Conservation (phyloP, 30 jellyfish, hydroid and myxozoan species). For the Rhopilema esculentum region DNA sequence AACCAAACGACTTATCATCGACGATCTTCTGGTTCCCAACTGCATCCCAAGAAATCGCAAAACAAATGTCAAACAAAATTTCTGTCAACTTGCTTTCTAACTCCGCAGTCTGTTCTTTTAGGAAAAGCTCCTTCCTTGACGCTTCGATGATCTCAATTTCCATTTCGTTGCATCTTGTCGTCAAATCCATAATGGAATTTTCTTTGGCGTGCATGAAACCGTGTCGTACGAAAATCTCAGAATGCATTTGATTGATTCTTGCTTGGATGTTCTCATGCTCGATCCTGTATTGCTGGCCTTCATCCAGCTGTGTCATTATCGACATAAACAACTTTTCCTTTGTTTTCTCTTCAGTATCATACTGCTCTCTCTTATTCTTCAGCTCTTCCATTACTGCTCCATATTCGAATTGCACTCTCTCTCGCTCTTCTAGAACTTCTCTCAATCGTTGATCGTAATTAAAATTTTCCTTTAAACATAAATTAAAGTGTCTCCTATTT, state of each 20-base stretch:
- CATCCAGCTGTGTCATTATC: slow-evolving; percentile 47
- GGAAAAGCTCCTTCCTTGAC: slow-evolving; percentile 1
- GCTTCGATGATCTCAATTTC: slow-evolving; percentile 16
- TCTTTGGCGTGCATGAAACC: slow-evolving; percentile 64
- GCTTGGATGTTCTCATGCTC: slow-evolving; percentile 35
- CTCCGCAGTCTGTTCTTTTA: slow-evolving; percentile 3
- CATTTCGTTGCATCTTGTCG: slow-evolving; percentile 37
- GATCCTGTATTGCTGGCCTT: slow-evolving; percentile 33
- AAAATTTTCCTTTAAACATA: slow-evolving; percentile 65
- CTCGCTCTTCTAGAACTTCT: slow-evolving; percentile 58
- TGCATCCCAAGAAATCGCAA: slow-evolving; percentile 59
- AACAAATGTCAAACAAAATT: slow-evolving; percentile 55
- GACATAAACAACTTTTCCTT: slow-evolving; percentile 61
- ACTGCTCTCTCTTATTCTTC: slow-evolving; percentile 33
- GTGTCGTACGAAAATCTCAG: slow-evolving; percentile 64
- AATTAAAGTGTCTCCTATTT: slow-evolving; percentile 47
- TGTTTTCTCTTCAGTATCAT: slow-evolving; percentile 41
- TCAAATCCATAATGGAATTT: slow-evolving; percentile 23
- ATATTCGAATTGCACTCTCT: slow-evolving; percentile 51
- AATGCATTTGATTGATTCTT: slow-evolving; percentile 64
- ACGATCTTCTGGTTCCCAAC: slow-evolving; percentile 23
- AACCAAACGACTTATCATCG: neutral
- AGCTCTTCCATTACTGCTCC: slow-evolving; percentile 71
- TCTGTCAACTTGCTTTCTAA: slow-evolving; percentile 30
- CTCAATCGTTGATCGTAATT: slow-evolving; percentile 40